Conservation (phyloP, 1,140 invertebrate species). For the Hylyphantes graminicola region DNA sequence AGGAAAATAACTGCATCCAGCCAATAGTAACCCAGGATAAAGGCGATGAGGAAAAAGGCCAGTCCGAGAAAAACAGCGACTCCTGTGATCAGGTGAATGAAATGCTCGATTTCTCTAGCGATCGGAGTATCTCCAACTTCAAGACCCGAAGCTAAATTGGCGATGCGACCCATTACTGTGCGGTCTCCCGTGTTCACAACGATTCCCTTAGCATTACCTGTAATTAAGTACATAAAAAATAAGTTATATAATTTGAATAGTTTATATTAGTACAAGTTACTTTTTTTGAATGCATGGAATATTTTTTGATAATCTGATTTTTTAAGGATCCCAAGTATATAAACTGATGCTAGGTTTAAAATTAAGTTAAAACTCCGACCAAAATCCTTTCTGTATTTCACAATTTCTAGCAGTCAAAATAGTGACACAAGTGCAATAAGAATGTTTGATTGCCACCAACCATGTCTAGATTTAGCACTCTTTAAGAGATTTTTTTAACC, state of each 20-base stretch:
- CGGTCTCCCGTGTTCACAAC: slow-evolving; percentile 97
- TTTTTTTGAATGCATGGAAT: not conserved
- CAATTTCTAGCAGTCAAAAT: too few relatives aligned
- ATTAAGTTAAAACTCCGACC: too few relatives aligned
- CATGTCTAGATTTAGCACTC: too few relatives aligned
- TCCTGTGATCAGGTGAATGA: slow-evolving; percentile 98
- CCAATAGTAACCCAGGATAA: slow-evolving; percentile 97
- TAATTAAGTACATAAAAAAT: not conserved
- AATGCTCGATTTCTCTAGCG: slow-evolving; percentile 98
- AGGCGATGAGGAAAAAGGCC: slow-evolving; percentile 96
- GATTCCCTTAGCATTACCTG: slow-evolving; percentile 90
- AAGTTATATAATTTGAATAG: not conserved
- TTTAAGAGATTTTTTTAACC: too few relatives aligned
- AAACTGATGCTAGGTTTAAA: too few relatives aligned
- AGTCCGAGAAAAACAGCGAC: slow-evolving; percentile 98
- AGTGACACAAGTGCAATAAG: too few relatives aligned
- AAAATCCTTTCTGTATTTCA: too few relatives aligned
- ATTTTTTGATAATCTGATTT: too few relatives aligned
- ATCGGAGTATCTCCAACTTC: slow-evolving; percentile 98
- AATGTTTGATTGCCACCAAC: too few relatives aligned
- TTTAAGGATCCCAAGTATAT: too few relatives aligned
- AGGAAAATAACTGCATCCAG: slow-evolving; percentile 98
- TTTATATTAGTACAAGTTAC: not conserved
- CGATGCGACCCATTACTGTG: slow-evolving; percentile 98
- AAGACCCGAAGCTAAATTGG: slow-evolving; percentile 94